Base-by-base conservation (phyloP, 2,888 invertebrate species). In the Ochropleura leucogaster region DNA sequence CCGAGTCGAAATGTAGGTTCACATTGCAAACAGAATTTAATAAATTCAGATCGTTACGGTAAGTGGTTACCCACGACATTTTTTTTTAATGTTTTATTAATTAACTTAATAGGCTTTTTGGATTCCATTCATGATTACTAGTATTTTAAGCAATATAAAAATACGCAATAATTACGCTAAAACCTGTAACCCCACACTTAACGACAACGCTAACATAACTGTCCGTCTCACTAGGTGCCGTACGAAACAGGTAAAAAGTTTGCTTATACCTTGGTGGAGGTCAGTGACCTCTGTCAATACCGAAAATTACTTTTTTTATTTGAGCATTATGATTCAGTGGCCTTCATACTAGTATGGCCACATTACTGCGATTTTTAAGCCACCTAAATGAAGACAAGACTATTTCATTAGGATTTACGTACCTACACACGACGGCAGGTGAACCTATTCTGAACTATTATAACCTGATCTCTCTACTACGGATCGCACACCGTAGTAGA, bases 1-100 rank as follows among this genome's bases (percentile, higher is more conserved):
- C 0, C 0, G 0, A 0, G 0, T 0, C n/a, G 30, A 68, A 69
- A 69, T 49, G 0, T 47, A 16, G 12, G n/a, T 63, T n/a, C 16
- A n/a, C 4, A 0, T 20, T 6, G 16, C 4, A 20, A 40, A 64
- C 10, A 47, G 10, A n/a, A 16, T 47, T 14, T 40, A 42, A 42
- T 53, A n/a, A n/a, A n/a, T 66, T 60, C 16, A 4, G 4, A 18
- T 12, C 0, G 16, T 20, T 20, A 30, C 30, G 30, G 10, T 14
- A 16, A 59, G 30, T 49, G 18, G 47, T 72, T 67, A 57, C 30
- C 30, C 3, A 30, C 42, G 47, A 16, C 59, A 67, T 59, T 40
- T 1, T 16, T 55, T 46, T n/a, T 46, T n/a, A 42, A 40, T 16
- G 14, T 53, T 30, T n/a, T n/a, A n/a, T n/a, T n/a, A n/a, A n/a